Evolutionary conservation across 2,888 invertebrate species (phyloP).

Genomic region (Galerucella calmariensis): DNA sequence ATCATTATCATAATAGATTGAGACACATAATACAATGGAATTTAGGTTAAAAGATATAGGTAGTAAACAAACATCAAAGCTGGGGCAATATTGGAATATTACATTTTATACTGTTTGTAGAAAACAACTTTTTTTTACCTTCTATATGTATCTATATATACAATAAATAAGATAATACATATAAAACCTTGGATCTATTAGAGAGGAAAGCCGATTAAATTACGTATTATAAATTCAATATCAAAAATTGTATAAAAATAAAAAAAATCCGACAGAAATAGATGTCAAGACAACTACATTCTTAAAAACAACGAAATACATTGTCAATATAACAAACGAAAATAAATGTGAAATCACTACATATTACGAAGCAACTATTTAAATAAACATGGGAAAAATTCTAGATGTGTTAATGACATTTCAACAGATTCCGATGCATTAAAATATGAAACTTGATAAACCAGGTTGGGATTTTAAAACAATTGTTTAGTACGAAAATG

Average conservation of each 20-base stretch:
- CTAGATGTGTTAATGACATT: neutral
- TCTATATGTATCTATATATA: no score
- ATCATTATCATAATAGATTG: neutral
- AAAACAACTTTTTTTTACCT: neutral
- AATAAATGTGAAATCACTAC: neutral
- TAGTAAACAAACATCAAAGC: neutral
- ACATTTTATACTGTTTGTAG: neutral
- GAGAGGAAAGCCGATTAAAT: neutral
- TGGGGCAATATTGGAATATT: neutral
- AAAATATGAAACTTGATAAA: neutral
- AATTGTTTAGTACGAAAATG: neutral
- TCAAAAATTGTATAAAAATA: neutral
- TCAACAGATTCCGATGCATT: neutral
- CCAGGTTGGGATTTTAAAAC: neutral
- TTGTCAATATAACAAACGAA: neutral
- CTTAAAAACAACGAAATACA: neutral
- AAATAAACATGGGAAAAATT: neutral
- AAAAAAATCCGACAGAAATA: neutral
- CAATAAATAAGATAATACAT: neutral
- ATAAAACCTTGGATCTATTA: neutral
- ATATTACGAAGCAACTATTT: neutral
- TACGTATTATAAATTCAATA: neutral
- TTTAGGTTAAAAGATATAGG: constrained; percentile 1
- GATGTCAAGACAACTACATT: neutral
- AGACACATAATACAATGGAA: neutral